A percentile compares a stretch with the other conserved stretches of the same genome.
Conservation (phyloP, 1,140 invertebrate species). For the Pectinophora gossypiella region DNA sequence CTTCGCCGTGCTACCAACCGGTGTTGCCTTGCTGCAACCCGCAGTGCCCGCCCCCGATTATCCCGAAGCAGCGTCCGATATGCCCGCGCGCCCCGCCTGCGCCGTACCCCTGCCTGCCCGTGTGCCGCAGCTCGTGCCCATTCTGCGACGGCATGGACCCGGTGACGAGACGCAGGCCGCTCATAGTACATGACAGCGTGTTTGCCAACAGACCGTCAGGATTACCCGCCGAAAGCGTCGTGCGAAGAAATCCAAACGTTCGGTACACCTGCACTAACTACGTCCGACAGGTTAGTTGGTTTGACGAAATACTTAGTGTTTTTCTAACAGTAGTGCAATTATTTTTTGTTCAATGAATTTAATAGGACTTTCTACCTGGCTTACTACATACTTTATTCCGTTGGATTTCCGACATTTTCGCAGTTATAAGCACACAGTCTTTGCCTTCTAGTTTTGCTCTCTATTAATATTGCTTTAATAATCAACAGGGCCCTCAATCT, state of each 20-base stretch:
- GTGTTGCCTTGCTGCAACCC: slow-evolving; percentile 60
- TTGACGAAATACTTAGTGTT: no score
- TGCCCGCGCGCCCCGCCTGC: slow-evolving; percentile 50
- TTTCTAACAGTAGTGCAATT: no score
- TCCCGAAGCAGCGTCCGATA: slow-evolving; percentile 56
- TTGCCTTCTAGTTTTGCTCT: no score
- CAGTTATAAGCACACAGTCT: not conserved
- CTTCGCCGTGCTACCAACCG: slow-evolving; percentile 50
- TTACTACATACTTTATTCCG: not conserved
- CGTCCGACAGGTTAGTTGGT: slow-evolving; percentile 40
- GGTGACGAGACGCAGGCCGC: slow-evolving; percentile 46
- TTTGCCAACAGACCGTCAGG: slow-evolving; percentile 40
- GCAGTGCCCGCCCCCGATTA: slow-evolving; percentile 55
- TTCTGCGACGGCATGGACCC: slow-evolving; percentile 54
- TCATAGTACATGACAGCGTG: slow-evolving; percentile 54
- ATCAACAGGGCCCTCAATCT: slow-evolving; percentile 40
- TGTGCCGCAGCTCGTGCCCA: slow-evolving; percentile 43
- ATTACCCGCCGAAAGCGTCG: slow-evolving; percentile 39
- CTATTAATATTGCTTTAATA: slow-evolving; percentile 10
- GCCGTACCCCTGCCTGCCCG: slow-evolving; percentile 44
- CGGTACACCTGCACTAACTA: slow-evolving; percentile 47
- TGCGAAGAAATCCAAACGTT: slow-evolving; percentile 41
- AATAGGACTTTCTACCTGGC: no score
- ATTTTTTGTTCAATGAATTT: no score
- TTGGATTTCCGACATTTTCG: not conserved